Conservation (phyloP, 2,113 vertebrate species). For the Alces alces region DNA sequence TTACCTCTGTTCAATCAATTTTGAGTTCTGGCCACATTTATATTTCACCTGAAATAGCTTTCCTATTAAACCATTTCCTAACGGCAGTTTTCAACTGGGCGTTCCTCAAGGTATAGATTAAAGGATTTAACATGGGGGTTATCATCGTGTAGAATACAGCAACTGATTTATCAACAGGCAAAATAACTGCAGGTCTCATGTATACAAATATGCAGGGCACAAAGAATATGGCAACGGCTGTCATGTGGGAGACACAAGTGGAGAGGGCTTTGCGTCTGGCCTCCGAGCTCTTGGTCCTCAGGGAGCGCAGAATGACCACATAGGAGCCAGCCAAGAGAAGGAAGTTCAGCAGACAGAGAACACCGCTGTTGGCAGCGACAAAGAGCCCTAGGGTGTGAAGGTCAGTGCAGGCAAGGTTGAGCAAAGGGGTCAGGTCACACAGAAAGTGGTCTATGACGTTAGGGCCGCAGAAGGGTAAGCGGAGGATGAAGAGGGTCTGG, state of each 20-base stretch:
- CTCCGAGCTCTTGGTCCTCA: neutral
- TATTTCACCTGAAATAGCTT: neutral
- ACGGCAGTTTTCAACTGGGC: too few relatives aligned
- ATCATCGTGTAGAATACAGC: too few relatives aligned
- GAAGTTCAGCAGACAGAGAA: neutral
- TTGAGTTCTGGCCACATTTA: neutral
- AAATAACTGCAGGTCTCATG: too few relatives aligned
- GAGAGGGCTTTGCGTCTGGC: fast-evolving
- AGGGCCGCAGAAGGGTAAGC: neutral
- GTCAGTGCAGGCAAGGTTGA: neutral
- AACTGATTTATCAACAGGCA: too few relatives aligned
- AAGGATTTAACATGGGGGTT: too few relatives aligned
- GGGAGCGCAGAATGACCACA: neutral
- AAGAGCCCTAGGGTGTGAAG: neutral
- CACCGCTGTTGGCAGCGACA: neutral
- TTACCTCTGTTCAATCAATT: neutral
- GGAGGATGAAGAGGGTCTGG: neutral
- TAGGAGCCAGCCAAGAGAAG: neutral
- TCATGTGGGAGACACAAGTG: neutral
- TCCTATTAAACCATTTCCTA: neutral
- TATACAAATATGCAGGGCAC: too few relatives aligned
- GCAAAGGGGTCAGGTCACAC: neutral
- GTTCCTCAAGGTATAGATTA: too few relatives aligned
- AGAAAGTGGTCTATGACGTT: neutral
- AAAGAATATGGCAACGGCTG: too few relatives aligned